Percentiles rank a stretch among this genome's conserved stretches.
Conservation (phyloP, 2,113 vertebrate species). For the Platanista minor region DNA sequence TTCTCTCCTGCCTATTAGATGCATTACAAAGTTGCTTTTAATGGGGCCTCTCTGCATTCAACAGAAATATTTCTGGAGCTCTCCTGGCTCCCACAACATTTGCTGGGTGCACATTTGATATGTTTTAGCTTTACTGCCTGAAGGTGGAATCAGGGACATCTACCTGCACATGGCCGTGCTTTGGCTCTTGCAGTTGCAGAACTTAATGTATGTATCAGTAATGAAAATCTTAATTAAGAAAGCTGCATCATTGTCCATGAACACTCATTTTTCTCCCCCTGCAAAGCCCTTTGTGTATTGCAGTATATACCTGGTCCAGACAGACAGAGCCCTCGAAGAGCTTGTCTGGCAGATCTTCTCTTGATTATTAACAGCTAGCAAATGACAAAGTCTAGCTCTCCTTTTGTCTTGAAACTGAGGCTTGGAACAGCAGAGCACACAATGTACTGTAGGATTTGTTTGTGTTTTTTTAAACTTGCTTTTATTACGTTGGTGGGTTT, state of each 20-base stretch:
- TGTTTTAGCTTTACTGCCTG: constrained; percentile 73
- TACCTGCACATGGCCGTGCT: constrained; percentile 83
- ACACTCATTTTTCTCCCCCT: constrained; percentile 77
- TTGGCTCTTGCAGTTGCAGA: constrained; percentile 80
- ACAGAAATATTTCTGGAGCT: constrained; percentile 65
- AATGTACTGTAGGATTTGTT: constrained; percentile 71
- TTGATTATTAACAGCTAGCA: constrained; percentile 79
- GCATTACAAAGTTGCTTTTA: constrained; percentile 63
- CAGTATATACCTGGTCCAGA: constrained; percentile 82
- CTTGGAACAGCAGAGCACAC: constrained; percentile 71
- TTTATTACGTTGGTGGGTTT: constrained; percentile 69
- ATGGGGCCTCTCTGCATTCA: constrained; percentile 59
- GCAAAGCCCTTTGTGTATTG: constrained; percentile 82
- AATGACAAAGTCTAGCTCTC: constrained; percentile 77
- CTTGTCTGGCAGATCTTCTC: constrained; percentile 82
- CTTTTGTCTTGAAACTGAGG: constrained; percentile 78
- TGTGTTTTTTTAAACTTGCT: constrained; percentile 68
- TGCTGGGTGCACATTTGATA: constrained; percentile 73
- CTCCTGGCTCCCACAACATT: constrained; percentile 61
- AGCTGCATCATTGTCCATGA: constrained; percentile 84
- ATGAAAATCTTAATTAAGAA: constrained; percentile 90
- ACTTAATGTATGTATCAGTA: constrained; percentile 89
- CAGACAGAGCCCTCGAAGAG: constrained; percentile 80
- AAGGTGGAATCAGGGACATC: constrained; percentile 83
- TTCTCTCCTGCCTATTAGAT: constrained; percentile 35